These are phyloP conservation scores for Mola mola DNA, from an alignment of 2,113 vertebrate species.

Conservation along the genomic window DNA sequence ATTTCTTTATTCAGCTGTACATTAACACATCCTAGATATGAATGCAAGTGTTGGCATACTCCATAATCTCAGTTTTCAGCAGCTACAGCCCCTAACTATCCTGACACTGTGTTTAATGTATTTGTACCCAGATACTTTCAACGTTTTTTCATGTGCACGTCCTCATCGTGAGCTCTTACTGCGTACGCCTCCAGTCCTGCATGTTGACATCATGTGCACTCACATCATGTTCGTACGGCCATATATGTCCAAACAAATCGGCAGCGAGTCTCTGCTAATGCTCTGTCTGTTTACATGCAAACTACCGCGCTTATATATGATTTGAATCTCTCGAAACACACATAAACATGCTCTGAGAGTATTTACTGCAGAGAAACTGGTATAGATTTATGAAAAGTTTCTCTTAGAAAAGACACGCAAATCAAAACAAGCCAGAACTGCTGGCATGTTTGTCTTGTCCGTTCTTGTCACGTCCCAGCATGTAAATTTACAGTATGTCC, in stretches of 20 bases:
- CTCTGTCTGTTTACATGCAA: constrained; percentile 57
- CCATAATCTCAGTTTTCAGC: not conserved
- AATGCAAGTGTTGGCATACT: no score
- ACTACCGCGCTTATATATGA: constrained; percentile 30
- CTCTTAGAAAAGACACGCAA: constrained; percentile 3
- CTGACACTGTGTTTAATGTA: not conserved
- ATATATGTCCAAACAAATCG: constrained; percentile 33
- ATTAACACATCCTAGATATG: not conserved
- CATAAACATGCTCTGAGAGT: constrained; percentile 9
- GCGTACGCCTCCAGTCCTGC: not conserved
- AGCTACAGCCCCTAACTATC: no score
- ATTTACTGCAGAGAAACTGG: not conserved
- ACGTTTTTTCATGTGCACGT: no score
- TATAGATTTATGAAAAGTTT: not conserved
- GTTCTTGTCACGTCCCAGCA: constrained; percentile 14
- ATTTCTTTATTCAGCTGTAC: not conserved
- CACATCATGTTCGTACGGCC: constrained; percentile 1
- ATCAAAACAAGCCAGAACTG: constrained; percentile 34
- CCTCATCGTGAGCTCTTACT: no score
- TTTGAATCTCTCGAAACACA: constrained; percentile 17
- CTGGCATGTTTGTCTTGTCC: constrained; percentile 30
- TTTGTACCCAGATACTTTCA: not conserved
- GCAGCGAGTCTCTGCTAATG: constrained; percentile 45
- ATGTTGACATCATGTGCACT: constrained; percentile 2
- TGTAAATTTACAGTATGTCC: constrained; percentile 10